Base-by-base conservation (phyloP, 2,888 invertebrate species). In the Calliopum simillimum region DNA sequence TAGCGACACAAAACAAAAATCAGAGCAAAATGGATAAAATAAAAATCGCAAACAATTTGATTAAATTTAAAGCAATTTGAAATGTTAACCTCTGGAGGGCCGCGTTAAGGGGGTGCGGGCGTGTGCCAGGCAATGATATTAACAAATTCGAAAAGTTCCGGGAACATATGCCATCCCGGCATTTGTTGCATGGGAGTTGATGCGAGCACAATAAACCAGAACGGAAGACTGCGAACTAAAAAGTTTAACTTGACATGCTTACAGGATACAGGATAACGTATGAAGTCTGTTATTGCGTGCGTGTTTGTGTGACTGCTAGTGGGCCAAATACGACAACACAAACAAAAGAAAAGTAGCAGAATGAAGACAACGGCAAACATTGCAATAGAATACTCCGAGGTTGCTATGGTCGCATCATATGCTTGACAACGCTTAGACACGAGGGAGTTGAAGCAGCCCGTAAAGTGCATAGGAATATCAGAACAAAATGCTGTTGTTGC, bases 31-130 rank as follows among this genome's bases (percentile, higher is more conserved):
- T 44, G 12, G 5, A 41, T 21, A 46, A 63, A 70, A 55, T 51
- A 74, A 73, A 75, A 80, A 81, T 80, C 81, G 80, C 78, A 79
- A 76, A 78, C 78, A 81, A 80, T 77, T 79, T 80, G 79, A 83
- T 82, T 78, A 81, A 82, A 78, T 81, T 80, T 76, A 73, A 76
- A 80, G 77, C 81, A 81, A 81, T 80, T 81, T 81, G 72, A 66
- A 68, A 80, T 76, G 74, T 73, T 76, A 79, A 77, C 77, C 77
- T 76, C 79, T 66, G 51, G 73, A 73, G 76, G 71, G 58, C n/a
- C 49, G 53, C 16, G 23, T 23, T 21, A n/a, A 59, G 8, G 16
- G 21, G 72, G 72, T n/a, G n/a, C n/a, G n/a, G n/a, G n/a, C n/a
- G n/a, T n/a, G n/a, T n/a, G n/a, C n/a, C 49, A 71, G 55, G 41